These are phyloP conservation scores for Porites lutea DNA, from an alignment of 64 coral and sea anemone species.

Conservation along the genomic window DNA sequence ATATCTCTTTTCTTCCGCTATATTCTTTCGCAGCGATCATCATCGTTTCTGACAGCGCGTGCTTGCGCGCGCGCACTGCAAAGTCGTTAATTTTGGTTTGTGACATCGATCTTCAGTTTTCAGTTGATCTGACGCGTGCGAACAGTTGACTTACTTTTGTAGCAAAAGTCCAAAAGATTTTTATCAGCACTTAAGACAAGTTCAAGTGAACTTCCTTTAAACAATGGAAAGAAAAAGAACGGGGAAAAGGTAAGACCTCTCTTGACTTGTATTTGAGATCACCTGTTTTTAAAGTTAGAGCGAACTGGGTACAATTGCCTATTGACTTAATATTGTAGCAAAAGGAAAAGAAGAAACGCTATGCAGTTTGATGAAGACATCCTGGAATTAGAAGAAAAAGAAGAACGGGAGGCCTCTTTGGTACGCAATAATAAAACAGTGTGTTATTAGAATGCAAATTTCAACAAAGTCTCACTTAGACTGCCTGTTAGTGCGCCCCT, in stretches of 20 bases:
- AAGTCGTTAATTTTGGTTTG: background rate
- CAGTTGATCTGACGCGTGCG: background rate
- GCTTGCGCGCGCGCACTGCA: background rate
- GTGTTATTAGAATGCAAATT: too few relatives aligned
- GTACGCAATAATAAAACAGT: too few relatives aligned
- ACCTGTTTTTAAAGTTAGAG: background rate
- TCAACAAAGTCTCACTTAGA: too few relatives aligned
- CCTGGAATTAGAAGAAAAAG: background rate
- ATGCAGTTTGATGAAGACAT: background rate
- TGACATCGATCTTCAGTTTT: background rate
- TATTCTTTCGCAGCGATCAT: too few relatives aligned
- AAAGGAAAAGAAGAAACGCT: constrained; percentile 4
- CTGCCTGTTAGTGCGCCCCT: too few relatives aligned
- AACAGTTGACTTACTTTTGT: too few relatives aligned
- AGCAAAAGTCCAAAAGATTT: too few relatives aligned
- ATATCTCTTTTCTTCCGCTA: too few relatives aligned
- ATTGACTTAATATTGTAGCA: background rate
- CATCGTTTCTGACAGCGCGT: background rate
- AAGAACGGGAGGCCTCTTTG: background rate
- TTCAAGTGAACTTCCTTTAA: too few relatives aligned
- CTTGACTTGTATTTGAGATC: background rate
- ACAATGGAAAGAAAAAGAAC: background rate
- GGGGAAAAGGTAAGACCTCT: background rate
- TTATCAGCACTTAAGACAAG: too few relatives aligned
- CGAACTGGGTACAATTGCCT: background rate